Evolutionary conservation across 2,797 vertebrate species (phyloP), one percentile per base, ranked within the genome.

Genomic region (Myoxocephalus aenaeus): DNA sequence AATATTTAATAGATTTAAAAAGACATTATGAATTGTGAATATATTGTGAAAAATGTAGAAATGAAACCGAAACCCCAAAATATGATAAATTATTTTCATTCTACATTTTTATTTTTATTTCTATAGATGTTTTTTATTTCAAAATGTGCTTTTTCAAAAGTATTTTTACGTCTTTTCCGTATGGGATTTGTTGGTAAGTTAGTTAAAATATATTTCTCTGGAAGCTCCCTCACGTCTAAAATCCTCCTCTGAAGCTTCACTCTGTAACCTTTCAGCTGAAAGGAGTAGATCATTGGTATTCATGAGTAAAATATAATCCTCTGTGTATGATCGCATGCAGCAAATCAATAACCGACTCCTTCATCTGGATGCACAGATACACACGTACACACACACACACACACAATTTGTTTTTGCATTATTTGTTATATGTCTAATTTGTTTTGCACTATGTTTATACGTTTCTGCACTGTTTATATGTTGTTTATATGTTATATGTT

Each of bases 231-330:
- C 38, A 3, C 13, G n/a, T 17, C 14, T 40, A 6, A 70, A 50
- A 50, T 20, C 56, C 54, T 48, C 53, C 14, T 8, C 48, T 34
- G 54, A 27, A 61, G 42, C 50, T 50, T 32, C 17, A 32, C 53
- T 36, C 63, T 58, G 20, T 34, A 65, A 65, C 36, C 5, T 2
- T 48, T 70, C 22, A 50, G 42, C 53, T 65, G 62, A 5, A 44
- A 54, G 12, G 50, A 38, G 27, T 11, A 40, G 40, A 29, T 32
- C 48, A 42, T 20, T 80, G n/a, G 46, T 80, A 53, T 70, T 70
- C 51, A 59, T 36, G 44, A 66, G 46, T 59, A 4, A 62, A 54
- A 53, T 40, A 5, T 66, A 64, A 77, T 77, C 51, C 40, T 67
- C 22, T 25, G n/a, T 53, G 12, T 11, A 22, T 51, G 27, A 54